phyloP scores from a whole-genome alignment of 2,888 invertebrate species.

The Watsonalla cultraria region DNA sequence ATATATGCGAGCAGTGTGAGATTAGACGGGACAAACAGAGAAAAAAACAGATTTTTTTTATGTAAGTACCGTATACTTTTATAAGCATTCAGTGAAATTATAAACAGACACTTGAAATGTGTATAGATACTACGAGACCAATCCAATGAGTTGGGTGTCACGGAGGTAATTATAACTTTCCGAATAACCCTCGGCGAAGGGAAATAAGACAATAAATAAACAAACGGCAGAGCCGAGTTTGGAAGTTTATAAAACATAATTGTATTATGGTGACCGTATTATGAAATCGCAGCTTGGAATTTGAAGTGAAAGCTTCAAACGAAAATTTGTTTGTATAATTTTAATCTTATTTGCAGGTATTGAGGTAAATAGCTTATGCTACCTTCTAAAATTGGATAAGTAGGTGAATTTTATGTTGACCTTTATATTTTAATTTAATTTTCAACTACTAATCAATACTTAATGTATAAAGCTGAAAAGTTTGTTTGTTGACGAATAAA shows the following conservation, averaged over 20 bases:
- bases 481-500: no score
- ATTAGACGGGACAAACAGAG: no score
- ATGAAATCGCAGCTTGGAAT: constrained; percentile 4
- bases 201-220: constrained; percentile 31
- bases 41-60: no score
- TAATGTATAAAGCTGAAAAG: no score
- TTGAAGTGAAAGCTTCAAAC: not conserved
- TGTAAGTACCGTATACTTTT: not conserved
- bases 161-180: constrained; percentile 34
- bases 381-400: no score
- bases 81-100: not conserved
- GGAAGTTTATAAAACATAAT: constrained; percentile 24
- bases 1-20: no score
- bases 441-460: no score
- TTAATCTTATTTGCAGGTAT: not conserved
- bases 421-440: no score
- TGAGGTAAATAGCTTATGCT: not conserved
- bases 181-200: constrained; percentile 18
- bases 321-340: not conserved
- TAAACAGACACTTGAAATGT: not conserved
- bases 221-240: constrained; percentile 19
- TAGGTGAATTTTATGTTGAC: no score
- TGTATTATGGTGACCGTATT: constrained; percentile 19
- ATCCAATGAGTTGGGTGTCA: constrained; percentile 22
- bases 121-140: constrained; percentile 5